phyloP scores from a whole-genome alignment of 2,113 vertebrate species.

The Poeciliopsis retropinna region DNA sequence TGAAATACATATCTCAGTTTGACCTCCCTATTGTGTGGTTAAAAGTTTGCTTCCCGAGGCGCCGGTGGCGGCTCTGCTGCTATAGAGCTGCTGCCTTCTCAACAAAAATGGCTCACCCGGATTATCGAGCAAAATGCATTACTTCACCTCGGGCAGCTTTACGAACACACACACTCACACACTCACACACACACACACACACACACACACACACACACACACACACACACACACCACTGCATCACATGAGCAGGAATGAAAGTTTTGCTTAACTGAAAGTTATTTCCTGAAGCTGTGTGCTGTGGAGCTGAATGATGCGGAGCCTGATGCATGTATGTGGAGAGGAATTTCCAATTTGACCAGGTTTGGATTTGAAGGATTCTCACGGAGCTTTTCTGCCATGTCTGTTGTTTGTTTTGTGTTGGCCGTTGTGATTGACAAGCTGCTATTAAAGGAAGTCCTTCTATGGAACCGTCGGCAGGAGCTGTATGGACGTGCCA shows the following conservation, averaged over 20 bases:
- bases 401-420: constrained; percentile 36
- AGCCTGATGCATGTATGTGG: not conserved
- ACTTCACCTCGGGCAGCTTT: constrained; percentile 28
- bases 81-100: constrained; percentile 5
- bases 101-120: constrained; percentile 9
- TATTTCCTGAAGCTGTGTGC: not conserved
- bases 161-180: constrained; percentile 9
- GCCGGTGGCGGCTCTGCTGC: constrained; percentile 10
- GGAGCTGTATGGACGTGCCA: constrained; percentile 28
- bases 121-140: constrained; percentile 44
- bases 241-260: constrained; percentile 7
- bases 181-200: not conserved
- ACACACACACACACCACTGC: not conserved
- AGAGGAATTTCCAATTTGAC: constrained; percentile 15
- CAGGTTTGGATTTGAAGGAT: constrained; percentile 15
- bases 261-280: constrained; percentile 22
- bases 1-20: constrained; percentile 38
- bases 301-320: not conserved
- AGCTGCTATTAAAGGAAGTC: constrained; percentile 44
- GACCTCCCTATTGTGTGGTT: constrained; percentile 59
- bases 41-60: constrained; percentile 48
- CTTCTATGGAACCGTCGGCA: constrained; percentile 40
- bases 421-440: constrained; percentile 55
- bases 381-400: constrained; percentile 10
- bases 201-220: no score